Base-by-base conservation (phyloP, 2,797 vertebrate species). In the Anabas testudineus region DNA sequence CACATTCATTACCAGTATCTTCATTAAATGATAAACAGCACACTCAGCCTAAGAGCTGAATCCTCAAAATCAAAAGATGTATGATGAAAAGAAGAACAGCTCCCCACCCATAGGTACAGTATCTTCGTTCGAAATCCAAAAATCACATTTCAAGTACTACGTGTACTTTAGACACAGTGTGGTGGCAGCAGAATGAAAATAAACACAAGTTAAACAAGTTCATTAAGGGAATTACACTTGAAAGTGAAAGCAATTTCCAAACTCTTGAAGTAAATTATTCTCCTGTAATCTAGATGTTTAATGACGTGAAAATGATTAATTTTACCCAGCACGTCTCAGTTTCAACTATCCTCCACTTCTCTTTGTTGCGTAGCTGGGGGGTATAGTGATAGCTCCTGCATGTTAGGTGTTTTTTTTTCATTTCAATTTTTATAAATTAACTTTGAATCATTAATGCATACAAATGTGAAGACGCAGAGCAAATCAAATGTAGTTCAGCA, bases 1-100 rank as follows among this genome's bases (percentile, higher is more conserved):
- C 19, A 87, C 87, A 88, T 90, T 88, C 86, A 89, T 71, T 53
- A 47, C 56, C 87, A 73, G 36, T 14, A 15, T 5, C 36, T 39
- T 39, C 36, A 39, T 39, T 15, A 39, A 39, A 37, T 37, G 36
- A 37, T 37, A 14, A 37, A 37, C 10, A 37, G 3, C 36, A 15
- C 13, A 37, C 4, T 37, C 3, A 37, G 14, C 4, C 12, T 5
- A 13, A 14, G 15, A 42, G 15, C 39, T 6, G 6, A 10, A 36
- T 36, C 36, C 13, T 18, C 15, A 18, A 41, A 42, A 16, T 15
- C 16, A 18, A 18, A 18, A 16, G 9, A 18, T 6, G 18, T 16
- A 3, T 42, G 7, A 6, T 18, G 5, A 42, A 42, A 16, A 18
- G 39, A 14, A 5, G 36, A 39, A 5, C 36, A 39, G 36, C 14